These are phyloP conservation scores for Phorcus lineatus DNA, from an alignment of 2,888 invertebrate species.

Conservation along the genomic window DNA sequence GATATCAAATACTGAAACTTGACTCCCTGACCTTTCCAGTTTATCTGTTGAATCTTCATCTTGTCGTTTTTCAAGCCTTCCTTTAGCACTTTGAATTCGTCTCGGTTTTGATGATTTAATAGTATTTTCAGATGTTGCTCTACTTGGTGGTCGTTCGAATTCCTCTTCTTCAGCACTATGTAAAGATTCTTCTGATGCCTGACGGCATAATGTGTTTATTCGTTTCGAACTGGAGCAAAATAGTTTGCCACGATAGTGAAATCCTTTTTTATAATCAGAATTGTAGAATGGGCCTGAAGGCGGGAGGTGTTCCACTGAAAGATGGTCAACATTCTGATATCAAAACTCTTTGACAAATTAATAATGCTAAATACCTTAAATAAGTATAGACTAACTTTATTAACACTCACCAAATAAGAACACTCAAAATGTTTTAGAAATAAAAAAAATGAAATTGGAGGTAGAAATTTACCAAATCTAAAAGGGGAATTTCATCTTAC, in stretches of 20 bases:
- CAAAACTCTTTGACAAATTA: too few species aligned
- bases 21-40: background rate
- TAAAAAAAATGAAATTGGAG: too few species aligned
- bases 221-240: conserved; percentile 47
- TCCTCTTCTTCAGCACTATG: background rate
- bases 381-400: too few species aligned
- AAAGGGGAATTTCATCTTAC: too few species aligned
- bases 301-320: conserved; percentile 20
- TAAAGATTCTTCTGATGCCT: background rate
- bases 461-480: too few species aligned
- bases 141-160: background rate
- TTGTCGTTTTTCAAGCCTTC: conserved; percentile 39
- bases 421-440: too few species aligned
- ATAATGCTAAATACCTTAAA: too few species aligned
- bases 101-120: conserved; percentile 3
- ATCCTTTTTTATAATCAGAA: conserved; percentile 37
- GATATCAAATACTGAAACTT: conserved; percentile 28
- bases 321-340: background rate
- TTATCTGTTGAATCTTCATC: background rate
- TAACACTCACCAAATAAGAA: too few species aligned
- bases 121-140: background rate
- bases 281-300: conserved; percentile 12
- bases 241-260: conserved; percentile 52
- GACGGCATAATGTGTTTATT: background rate
- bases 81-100: conserved; percentile 59